Evolutionary conservation across 2,888 invertebrate genomes (phyloP), one percentile per base, ranked within the genome.

Genomic region (Ochlodes sylvanus): DNA sequence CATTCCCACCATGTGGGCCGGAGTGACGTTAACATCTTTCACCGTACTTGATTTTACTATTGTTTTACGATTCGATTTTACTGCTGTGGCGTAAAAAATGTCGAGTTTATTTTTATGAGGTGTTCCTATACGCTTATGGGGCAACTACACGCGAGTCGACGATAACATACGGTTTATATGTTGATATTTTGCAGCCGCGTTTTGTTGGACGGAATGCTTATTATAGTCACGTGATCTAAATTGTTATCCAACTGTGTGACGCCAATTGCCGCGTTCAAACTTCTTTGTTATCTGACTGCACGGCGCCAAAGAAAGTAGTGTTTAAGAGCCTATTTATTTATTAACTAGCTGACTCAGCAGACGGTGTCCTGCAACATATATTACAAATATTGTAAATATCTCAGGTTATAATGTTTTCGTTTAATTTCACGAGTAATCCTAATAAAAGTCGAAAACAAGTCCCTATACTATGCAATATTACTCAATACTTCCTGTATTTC

Each of bases 11-110:
- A 32, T 47, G 63, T 38, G 32, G 52, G 64, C 41, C 38, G 10
- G 38, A n/a, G 15, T 58, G 58, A 65, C 50, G 58, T 65, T 65
- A 58, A 58, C 52, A 56, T 55, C 42, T 61, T 54, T 10, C 17
- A 67, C 44, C 50, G 58, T 67, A 67, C 67, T 67, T 61, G 61
- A 55, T 44, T 67, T 67, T 67, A 67, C 44, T 61, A 61, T 67
- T 67, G 55, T 67, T 67, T 67, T 67, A 67, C 67, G 54, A 34
- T 17, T 27, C 61, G 44, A 67, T 67, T 67, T 67, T 67, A 67
- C 55, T 44, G 41, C 41, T 7, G 34, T 19, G 44, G 67, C 67
- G 61, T 61, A 55, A 67, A 64, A 67, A 44, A 54, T 55, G 67
- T 61, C 44, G 61, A 67, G 52, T 60, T 55, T 56, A 12, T 65